Base-by-base conservation (phyloP, 2,888 invertebrate genomes). In the Nomada fabriciana region DNA sequence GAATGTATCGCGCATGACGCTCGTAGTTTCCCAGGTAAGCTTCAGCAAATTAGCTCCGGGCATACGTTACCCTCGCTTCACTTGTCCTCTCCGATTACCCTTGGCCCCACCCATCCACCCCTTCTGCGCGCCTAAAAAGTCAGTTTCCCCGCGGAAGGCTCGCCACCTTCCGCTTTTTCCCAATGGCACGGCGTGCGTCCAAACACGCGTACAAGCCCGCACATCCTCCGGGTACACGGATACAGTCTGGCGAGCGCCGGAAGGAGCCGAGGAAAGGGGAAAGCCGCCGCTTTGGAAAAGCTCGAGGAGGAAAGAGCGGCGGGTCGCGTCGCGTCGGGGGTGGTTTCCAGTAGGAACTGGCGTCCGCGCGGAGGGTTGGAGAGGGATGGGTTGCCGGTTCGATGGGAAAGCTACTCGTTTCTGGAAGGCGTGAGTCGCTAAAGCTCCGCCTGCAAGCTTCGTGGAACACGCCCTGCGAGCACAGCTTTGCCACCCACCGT, bases 401-500 rank as follows among this genome's bases (percentile, higher is more conserved):
- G 77, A 76, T 5, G 76, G 65, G 87, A 82, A 85, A 82, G 87
- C 86, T 77, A 59, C 70, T 43, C 65, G 52, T 42, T 60, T 29
- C 47, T 42, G 52, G 80, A 74, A 91, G 93, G 93, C 92, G 93
- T 90, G 83, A 64, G 89, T 86, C 90, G 83, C 53, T 75, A 89
- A 91, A 89, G 92, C 92, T 91, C 93, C 93, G 93, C 93, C 93
- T 88, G 93, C 91, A 93, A 93, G 92, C 92, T 91, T 89, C 68
- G 36, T 67, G 83, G 79, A 88, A 86, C 91, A 92, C 93, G 92
- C 93, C 93, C 91, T 70, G 55, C 47, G 60, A 63, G 69, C 80
- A 74, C 67, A 81, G 87, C 87, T 87, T 87, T 83, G 20, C 84
- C 86, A 82, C 76, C 83, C 86, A 76, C 79, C 57, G 61, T 68